Evolutionary conservation across 1,140 invertebrate species (phyloP).

Genomic region (Caenorhabditis inopinata): DNA sequence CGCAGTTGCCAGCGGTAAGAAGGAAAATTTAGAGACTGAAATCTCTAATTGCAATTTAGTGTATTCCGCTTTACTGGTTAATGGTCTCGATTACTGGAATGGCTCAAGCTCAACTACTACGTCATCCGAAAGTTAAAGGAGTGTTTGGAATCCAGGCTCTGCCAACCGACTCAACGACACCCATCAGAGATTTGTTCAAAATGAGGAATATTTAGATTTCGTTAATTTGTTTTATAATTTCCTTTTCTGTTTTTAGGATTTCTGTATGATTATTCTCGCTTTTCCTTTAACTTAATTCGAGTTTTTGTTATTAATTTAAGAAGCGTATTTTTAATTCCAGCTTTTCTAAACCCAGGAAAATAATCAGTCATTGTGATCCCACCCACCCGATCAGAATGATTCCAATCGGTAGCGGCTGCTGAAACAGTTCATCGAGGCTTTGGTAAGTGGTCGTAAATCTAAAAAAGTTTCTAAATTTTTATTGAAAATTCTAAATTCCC

Average conservation of each 20-base stretch:
- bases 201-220: slow-evolving; percentile 33
- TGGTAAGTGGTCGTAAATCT: no score
- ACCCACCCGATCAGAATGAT: no score
- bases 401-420: no score
- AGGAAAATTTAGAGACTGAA: neutral
- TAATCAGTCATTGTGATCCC: no score
- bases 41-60: slow-evolving; percentile 39
- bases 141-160: slow-evolving; percentile 54
- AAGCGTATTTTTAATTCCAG: no score
- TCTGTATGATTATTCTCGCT: no score
- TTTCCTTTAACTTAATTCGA: no score
- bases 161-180: slow-evolving; percentile 55
- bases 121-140: slow-evolving; percentile 56
- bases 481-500: no score
- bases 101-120: slow-evolving; percentile 53
- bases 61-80: slow-evolving; percentile 61
- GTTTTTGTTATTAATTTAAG: no score
- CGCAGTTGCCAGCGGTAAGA: slow-evolving; percentile 53
- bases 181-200: slow-evolving; percentile 56
- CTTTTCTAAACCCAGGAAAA: no score
- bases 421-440: no score
- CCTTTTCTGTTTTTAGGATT: neutral
- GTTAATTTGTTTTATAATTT: neutral
- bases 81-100: slow-evolving; percentile 53
- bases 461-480: no score